A percentile compares a stretch with the other conserved stretches of the same genome.
Conservation (phyloP, 2,113 vertebrate species). For the Ursus arctos region DNA sequence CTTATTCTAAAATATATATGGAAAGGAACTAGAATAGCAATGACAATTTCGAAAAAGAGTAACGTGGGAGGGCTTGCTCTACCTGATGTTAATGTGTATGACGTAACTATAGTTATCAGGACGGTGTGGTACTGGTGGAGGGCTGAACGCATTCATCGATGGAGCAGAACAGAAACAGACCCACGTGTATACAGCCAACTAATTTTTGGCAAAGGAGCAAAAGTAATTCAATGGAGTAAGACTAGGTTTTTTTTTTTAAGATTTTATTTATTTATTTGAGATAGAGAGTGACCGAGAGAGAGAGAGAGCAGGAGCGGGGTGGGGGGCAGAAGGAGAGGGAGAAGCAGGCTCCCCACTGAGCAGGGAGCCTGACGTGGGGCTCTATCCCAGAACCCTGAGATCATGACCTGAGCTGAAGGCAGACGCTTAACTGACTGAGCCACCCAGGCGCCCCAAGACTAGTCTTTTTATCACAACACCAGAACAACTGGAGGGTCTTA, state of each 20-base stretch:
- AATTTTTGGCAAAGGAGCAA: slow-evolving; percentile 52
- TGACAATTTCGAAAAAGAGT: slow-evolving; percentile 37
- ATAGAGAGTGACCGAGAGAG: no score
- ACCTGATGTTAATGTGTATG: neutral
- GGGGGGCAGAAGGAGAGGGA: neutral
- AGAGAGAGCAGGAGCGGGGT: no score
- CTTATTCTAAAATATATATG: slow-evolving; percentile 34
- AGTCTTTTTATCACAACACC: slow-evolving; percentile 5
- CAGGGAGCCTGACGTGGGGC: neutral
- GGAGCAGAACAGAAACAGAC: neutral
- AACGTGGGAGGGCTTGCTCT: neutral
- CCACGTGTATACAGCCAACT: neutral
- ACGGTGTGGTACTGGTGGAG: neutral
- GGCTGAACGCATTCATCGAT: neutral
- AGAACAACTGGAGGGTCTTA: neutral
- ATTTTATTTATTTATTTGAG: neutral
- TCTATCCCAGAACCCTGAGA: neutral
- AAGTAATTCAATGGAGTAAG: neutral
- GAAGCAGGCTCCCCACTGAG: neutral
- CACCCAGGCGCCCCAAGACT: neutral
- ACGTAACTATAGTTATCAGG: neutral
- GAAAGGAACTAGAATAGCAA: slow-evolving; percentile 7
- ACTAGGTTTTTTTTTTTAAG: neutral
- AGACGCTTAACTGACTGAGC: neutral
- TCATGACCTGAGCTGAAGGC: neutral